Percentiles rank a stretch among this genome's conserved stretches.
Evolutionary conservation across 35 echinoderm and acorn worm genomes (phyloP).

Genomic region (Eucidaris tribuloides): DNA sequence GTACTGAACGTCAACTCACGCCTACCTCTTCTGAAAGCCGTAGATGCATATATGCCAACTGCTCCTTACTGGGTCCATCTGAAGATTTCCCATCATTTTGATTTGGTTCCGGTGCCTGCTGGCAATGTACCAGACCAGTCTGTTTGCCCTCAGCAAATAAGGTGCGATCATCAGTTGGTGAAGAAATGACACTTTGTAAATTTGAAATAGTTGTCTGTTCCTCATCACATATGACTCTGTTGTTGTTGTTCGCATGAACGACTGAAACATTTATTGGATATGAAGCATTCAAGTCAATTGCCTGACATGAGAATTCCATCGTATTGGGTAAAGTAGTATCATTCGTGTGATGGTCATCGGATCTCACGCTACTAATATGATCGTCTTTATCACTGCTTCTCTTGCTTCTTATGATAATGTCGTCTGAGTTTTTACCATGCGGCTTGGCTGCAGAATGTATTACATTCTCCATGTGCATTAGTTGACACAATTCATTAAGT

Average conservation of each 20-base stretch:
- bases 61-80: constrained; percentile 70
- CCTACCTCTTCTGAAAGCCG: constrained; percentile 69
- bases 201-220: too few species aligned
- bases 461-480: constrained; percentile 49
- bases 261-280: not conserved
- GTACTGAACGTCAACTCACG: not conserved
- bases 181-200: too few species aligned
- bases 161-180: not conserved
- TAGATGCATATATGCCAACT: constrained; percentile 59
- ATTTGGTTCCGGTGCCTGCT: not conserved
- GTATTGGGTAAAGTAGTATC: not conserved
- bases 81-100: not conserved
- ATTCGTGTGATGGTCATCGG: not conserved
- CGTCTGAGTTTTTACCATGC: constrained; percentile 35
- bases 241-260: not conserved
- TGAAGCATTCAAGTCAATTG: not conserved
- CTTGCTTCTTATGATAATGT: constrained; percentile 52
- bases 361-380: not conserved
- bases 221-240: not conserved
- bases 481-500: constrained; percentile 26
- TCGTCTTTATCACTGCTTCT: too few species aligned
- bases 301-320: not conserved
- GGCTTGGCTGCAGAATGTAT: constrained; percentile 52
- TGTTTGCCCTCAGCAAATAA: not conserved
- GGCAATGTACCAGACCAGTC: not conserved